Conservation (phyloP, 1,140 invertebrate genomes). For the Condylostylus longicornis region DNA sequence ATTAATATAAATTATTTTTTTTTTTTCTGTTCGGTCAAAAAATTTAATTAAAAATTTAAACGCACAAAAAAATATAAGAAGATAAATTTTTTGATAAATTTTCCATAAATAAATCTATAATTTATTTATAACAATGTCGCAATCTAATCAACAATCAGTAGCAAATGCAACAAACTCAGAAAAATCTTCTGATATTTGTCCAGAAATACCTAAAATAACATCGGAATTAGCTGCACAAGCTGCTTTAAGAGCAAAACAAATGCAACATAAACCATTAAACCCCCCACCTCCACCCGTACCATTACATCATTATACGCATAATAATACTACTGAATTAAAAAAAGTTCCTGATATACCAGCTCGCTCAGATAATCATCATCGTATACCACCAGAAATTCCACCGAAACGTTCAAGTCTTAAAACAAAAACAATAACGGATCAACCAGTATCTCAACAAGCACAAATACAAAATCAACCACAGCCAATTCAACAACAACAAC, state of each 20-base stretch:
- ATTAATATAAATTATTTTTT: no score
- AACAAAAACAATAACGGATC: slow-evolving; percentile 12
- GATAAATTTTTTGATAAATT: background rate
- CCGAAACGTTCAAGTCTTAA: slow-evolving; percentile 29
- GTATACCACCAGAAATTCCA: slow-evolving; percentile 28
- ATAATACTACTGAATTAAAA: slow-evolving; percentile 2
- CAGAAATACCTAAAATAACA: slow-evolving; percentile 27
- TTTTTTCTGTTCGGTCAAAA: no score
- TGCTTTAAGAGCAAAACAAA: slow-evolving; percentile 23
- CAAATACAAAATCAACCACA: background rate
- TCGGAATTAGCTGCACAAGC: slow-evolving; percentile 29
- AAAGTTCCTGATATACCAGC: slow-evolving; percentile 30
- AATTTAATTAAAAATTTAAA: no score
- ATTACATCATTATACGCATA: slow-evolving; percentile 15
- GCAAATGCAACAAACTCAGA: background rate
- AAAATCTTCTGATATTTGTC: slow-evolving; percentile 21
- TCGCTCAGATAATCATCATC: slow-evolving; percentile 19
- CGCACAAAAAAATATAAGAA: background rate
- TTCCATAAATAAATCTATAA: background rate
- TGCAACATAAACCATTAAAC: slow-evolving; percentile 19
- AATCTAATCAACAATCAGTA: no score
- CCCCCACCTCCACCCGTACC: slow-evolving; percentile 20
- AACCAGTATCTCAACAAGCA: no score
- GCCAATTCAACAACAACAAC: no score
- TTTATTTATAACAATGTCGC: background rate